These are phyloP conservation scores for Drosophila ananassae DNA, from an alignment of 1,140 invertebrate species.

Conservation along the genomic window DNA sequence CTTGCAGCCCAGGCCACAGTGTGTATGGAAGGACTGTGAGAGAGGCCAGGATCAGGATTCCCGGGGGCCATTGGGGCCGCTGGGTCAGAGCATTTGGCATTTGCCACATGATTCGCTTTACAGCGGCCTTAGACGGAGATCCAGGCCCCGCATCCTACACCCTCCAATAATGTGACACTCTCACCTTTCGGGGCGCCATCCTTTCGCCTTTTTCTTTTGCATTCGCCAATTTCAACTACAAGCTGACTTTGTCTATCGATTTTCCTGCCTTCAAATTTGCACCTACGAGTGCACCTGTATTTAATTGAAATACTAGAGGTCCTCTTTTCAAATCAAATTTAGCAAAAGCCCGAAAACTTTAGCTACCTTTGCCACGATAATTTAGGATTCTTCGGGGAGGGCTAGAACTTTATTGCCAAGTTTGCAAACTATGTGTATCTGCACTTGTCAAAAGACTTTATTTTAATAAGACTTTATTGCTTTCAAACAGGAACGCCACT, in stretches of 20 bases:
- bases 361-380: neutral
- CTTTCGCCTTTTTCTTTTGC: constrained; percentile 39
- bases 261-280: constrained; percentile 48
- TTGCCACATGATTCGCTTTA: constrained; percentile 62
- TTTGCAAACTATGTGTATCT: neutral
- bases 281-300: constrained; percentile 37
- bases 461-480: neutral
- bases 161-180: neutral
- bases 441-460: constrained; percentile 1
- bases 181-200: constrained; percentile 46
- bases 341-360: constrained; percentile 41
- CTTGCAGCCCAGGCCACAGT: constrained; percentile 33
- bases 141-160: neutral
- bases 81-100: constrained; percentile 60
- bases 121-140: neutral
- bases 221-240: constrained; percentile 33
- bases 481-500: neutral
- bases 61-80: neutral
- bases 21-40: neutral
- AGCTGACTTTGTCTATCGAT: constrained; percentile 52
- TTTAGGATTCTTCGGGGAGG: neutral
- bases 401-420: neutral
- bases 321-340: constrained; percentile 66
- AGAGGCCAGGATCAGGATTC: neutral
- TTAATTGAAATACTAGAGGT: constrained; percentile 56